phyloP scores from a whole-genome alignment of 2,113 vertebrate genomes.

The Dermatemys mawii region DNA sequence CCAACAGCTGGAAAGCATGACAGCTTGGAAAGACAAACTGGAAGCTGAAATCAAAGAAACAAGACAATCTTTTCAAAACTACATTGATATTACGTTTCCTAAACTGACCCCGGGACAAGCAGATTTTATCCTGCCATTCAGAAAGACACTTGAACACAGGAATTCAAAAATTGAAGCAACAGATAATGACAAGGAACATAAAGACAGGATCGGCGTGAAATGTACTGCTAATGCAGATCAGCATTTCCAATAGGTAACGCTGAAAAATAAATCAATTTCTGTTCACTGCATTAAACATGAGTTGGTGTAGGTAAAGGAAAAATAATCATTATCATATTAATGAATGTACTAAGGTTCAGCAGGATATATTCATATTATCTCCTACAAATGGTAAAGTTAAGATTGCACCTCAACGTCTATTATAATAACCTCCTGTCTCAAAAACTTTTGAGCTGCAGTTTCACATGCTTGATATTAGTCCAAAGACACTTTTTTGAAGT shows the following conservation, averaged over 20 bases:
- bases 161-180: background rate
- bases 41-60: constrained; percentile 76
- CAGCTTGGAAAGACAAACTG: constrained; percentile 73
- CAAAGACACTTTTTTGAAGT: background rate
- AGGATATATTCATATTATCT: background rate
- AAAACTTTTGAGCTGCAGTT: background rate
- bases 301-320: background rate
- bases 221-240: background rate
- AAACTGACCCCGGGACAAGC: constrained; percentile 73
- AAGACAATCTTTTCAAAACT: constrained; percentile 76
- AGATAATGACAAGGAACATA: background rate
- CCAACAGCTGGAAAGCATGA: constrained; percentile 63
- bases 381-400: background rate
- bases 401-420: background rate
- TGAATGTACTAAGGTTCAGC: background rate
- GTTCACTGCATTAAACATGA: background rate
- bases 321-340: background rate
- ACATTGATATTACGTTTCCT: constrained; percentile 74
- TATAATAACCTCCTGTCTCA: background rate
- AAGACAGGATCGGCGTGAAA: background rate
- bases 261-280: constrained; percentile 30
- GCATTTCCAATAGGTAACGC: background rate
- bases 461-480: background rate
- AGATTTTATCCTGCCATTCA: constrained; percentile 77
- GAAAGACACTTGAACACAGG: constrained; percentile 50